Base-by-base conservation (phyloP, 2,113 vertebrate genomes). In the Thamnaconus septentrionalis region DNA sequence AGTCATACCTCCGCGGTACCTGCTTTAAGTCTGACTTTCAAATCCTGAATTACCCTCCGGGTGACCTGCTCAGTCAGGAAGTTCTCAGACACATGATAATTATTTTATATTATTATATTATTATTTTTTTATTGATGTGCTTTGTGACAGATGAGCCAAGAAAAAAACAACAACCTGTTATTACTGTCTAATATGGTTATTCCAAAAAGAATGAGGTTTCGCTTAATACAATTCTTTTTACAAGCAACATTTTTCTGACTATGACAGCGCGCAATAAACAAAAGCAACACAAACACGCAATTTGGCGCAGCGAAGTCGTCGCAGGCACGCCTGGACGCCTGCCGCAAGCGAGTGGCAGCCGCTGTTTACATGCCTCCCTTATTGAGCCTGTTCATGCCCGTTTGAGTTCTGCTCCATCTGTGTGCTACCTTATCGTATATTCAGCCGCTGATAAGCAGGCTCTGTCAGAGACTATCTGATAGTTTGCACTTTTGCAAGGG, bases 391-490 rank as follows among this genome's bases (percentile, higher is more conserved):
- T 39, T 74, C 61, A 74, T 64, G 80, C 71, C 66, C 73, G 79
- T 78, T 81, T 79, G 73, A 85, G 71, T 54, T 76, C 48, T 56
- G 51, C 59, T 80, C 72, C 77, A 71, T 81, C 76, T 67, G 69
- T 70, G 53, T 57, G 51, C 45, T 18, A 18, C 52, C 73, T 80
- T 84, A 85, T 86, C 83, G 63, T 64, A 76, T 69, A 71, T 76
- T 51, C 62, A 47, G 56, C 44, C 54, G 49, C 43, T 31, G 71
- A 83, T 85, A 82, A 70, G 69, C 71, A 42, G 56, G 59, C 80
- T 73, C 61, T 60, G 81, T 83, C 76, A 81, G 79, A 75, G 71
- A 64, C 76, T 70, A 46, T 71, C 63, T 73, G 75, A 86, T 76
- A 71, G 61, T 61, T 52, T 62, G 69, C 56, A 73, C 53, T 70